Conservation (phyloP, 1,140 invertebrate genomes). For the Bombus waltoni region DNA sequence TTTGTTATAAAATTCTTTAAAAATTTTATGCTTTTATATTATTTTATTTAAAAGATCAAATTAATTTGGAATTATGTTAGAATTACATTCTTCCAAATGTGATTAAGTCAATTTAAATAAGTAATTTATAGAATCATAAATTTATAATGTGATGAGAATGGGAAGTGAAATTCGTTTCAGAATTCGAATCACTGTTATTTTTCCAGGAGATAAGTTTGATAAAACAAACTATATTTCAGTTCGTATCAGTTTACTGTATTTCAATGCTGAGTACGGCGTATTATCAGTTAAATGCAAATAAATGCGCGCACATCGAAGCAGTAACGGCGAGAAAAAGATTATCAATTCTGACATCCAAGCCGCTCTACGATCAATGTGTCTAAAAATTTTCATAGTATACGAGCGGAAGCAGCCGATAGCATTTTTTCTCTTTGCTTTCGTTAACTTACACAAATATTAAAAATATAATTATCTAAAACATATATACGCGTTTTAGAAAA, state of each 20-base stretch:
- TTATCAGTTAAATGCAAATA: slow-evolving; percentile 53
- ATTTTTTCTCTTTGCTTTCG: slow-evolving; percentile 26
- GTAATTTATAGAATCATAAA: background rate
- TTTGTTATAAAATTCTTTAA: background rate
- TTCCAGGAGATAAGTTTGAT: slow-evolving; percentile 28
- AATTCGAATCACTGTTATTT: background rate
- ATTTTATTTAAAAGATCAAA: background rate
- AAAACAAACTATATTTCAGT: slow-evolving; percentile 35
- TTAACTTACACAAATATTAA: background rate
- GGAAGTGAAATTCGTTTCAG: background rate
- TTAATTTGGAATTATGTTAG: background rate
- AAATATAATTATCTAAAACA: background rate
- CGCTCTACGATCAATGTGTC: slow-evolving; percentile 48
- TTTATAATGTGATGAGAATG: background rate
- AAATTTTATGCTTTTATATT: background rate
- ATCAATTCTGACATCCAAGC: slow-evolving; percentile 36
- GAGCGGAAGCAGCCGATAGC: slow-evolving; percentile 41
- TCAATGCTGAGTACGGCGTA: slow-evolving; percentile 51
- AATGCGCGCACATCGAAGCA: slow-evolving; percentile 49
- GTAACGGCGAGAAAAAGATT: slow-evolving; percentile 40
- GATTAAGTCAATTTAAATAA: background rate
- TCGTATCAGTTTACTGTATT: slow-evolving; percentile 51
- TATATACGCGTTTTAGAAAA: background rate
- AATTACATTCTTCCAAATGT: background rate
- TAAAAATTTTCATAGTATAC: slow-evolving; percentile 44